phyloP scores from a whole-genome alignment of 2,888 invertebrate genomes.

The Hirtodrosophila trivittata region DNA sequence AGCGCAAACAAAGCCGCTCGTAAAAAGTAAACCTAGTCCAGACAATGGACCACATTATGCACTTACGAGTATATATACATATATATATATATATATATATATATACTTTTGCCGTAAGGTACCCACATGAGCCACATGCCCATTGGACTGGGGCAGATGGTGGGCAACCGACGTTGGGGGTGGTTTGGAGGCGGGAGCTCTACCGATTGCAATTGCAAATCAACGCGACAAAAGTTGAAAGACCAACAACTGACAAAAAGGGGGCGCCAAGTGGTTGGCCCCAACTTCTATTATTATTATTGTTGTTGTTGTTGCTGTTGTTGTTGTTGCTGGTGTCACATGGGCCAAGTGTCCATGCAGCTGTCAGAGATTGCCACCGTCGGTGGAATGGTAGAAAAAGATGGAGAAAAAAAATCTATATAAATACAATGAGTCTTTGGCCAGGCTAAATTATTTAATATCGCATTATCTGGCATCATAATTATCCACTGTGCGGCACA shows the following conservation, averaged over 20 bases:
- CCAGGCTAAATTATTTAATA: conserved; percentile 67
- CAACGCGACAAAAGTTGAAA: conserved; percentile 66
- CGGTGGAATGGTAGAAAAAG: conserved; percentile 60
- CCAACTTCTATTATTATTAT: conserved; percentile 21
- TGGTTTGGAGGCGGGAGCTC: conserved; percentile 20
- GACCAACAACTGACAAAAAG: conserved; percentile 46
- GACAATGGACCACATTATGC: conserved; percentile 70
- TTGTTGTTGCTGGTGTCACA: conserved; percentile 17
- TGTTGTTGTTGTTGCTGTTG: conserved; percentile 11
- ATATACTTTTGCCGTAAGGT: conserved; percentile 16
- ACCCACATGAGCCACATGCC: conserved; percentile 48
- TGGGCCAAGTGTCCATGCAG: conserved; percentile 69
- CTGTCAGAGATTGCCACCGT: conserved; percentile 73
- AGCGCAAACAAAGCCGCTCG: conserved; percentile 76
- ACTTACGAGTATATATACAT: conserved; percentile 38
- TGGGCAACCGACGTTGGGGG: conserved; percentile 10
- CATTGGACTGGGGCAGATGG: conserved; percentile 28
- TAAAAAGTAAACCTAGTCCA: conserved; percentile 61
- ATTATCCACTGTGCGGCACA: conserved; percentile 67
- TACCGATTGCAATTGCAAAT: conserved; percentile 61
- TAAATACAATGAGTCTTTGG: conserved; percentile 50
- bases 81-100: conserved; percentile 9
- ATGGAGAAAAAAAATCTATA: conserved; percentile 20
- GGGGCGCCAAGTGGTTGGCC: conserved; percentile 57
- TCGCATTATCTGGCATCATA: conserved; percentile 82